These are phyloP conservation scores for Zapornia atra DNA, from an alignment of 2,113 vertebrate genomes.

Conservation along the genomic window DNA sequence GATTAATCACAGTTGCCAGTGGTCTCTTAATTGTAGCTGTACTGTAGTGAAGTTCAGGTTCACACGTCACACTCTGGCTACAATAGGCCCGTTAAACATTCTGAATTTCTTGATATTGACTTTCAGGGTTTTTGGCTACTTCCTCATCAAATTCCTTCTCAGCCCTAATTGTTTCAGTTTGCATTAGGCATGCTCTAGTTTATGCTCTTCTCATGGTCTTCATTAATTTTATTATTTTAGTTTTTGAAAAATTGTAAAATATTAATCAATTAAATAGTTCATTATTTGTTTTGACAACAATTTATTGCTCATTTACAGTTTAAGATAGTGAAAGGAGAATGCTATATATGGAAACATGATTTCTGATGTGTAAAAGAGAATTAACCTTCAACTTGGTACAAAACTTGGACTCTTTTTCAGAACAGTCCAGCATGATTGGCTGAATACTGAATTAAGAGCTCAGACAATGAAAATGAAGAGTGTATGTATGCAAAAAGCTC, in stretches of 20 bases:
- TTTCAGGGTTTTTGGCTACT: neutral
- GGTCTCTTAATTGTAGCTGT: neutral
- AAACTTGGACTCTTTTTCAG: neutral
- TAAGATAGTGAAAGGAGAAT: neutral
- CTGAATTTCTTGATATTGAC: neutral
- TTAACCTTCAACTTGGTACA: neutral
- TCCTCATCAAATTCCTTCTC: neutral
- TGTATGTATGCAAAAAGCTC: neutral
- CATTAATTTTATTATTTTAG: neutral
- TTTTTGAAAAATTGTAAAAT: neutral
- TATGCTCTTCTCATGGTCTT: neutral
- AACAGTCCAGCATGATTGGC: neutral
- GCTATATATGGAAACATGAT: neutral
- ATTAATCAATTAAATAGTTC: neutral
- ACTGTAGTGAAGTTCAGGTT: neutral
- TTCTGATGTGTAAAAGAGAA: neutral
- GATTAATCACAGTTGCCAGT: neutral
- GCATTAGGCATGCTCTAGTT: neutral
- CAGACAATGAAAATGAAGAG: neutral
- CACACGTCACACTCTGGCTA: neutral
- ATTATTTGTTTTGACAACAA: neutral
- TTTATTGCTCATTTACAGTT: neutral
- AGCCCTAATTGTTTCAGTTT: neutral
- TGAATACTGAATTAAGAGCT: neutral
- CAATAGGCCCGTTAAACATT: neutral